Evolutionary conservation across 2,888 invertebrate genomes (phyloP), one percentile per base, ranked within the genome.

Genomic region (Perizoma affinitatum): DNA sequence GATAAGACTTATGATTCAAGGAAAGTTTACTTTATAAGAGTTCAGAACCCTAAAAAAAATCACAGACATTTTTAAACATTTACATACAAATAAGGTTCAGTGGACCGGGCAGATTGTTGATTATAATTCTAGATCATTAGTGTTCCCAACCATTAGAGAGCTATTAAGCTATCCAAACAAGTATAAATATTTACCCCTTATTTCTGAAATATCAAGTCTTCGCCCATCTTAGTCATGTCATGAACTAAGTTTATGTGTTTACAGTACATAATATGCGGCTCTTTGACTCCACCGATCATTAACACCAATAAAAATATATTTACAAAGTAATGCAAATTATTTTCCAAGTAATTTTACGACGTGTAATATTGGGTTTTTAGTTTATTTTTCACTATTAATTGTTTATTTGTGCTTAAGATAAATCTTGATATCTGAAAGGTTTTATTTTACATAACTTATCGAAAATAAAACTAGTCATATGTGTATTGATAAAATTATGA

Each of bases 181-280:
- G 63, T 70, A 73, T 72, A 72, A 73, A 76, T 68, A 73, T 75
- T 76, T 71, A 67, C 70, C 57, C 35, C 40, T 55, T 71, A 70
- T 74, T 71, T 64, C 70, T 66, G 60, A 63, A 62, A 75, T 71
- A 73, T 73, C 69, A 64, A 70, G 65, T 53, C 58, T 44, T 54
- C 67, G 58, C 60, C 41, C 57, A 65, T 22, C 22, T 22, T 38
- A 38, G 38, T 38, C 6, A 38, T 1, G 6, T 38, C 4, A 38
- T 38, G 22, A 22, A 22, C 22, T 22, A 22, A 42, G 53, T 85
- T 86, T 87, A 87, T 84, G 65, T 49, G 60, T 87, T 88, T 86
- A 88, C 78, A 79, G 79, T 73, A 67, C 71, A 72, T 86, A 84
- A 87, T 86, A 73, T 72, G 73, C 81, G 74, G 79, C 59, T 69